Conservation (phyloP, 1,140 invertebrate genomes). For the Trigoniulus corallinus region DNA sequence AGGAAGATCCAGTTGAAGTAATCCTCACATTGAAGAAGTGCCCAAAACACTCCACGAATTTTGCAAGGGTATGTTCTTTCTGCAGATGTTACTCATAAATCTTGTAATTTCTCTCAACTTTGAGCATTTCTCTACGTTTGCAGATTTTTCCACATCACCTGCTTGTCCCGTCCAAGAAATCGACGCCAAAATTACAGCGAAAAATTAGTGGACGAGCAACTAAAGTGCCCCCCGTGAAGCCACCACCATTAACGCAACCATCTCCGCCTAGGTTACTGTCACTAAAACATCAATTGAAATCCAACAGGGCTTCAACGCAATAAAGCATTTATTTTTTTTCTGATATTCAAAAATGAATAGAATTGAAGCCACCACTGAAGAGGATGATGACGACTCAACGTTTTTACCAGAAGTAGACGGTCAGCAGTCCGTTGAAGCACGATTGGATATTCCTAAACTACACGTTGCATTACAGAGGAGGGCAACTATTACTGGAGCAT, state of each 20-base stretch:
- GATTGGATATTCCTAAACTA: conserved; percentile 54
- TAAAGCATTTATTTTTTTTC: too few species aligned
- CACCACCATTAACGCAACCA: neutral
- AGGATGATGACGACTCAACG: conserved; percentile 21
- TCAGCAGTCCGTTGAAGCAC: conserved; percentile 23
- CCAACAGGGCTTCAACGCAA: too few species aligned
- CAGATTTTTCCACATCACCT: neutral
- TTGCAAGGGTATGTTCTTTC: conserved; percentile 45
- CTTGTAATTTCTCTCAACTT: neutral
- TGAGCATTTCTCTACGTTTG: neutral
- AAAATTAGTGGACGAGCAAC: neutral
- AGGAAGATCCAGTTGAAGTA: conserved; percentile 61
- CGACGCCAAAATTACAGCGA: neutral
- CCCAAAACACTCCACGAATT: conserved; percentile 63
- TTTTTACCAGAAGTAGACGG: conserved; percentile 15
- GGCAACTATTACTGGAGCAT: conserved; percentile 73
- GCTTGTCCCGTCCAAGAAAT: neutral
- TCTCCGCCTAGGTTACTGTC: neutral
- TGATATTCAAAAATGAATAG: too few species aligned
- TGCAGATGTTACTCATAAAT: too few species aligned
- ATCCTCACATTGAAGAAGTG: conserved; percentile 66
- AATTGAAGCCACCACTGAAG: conserved; percentile 15
- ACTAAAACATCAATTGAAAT: too few species aligned
- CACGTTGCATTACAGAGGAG: conserved; percentile 54
- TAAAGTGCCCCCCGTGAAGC: too few species aligned